Conservation (phyloP, 2,888 invertebrate genomes). For the Latrodectus hesperus region DNA sequence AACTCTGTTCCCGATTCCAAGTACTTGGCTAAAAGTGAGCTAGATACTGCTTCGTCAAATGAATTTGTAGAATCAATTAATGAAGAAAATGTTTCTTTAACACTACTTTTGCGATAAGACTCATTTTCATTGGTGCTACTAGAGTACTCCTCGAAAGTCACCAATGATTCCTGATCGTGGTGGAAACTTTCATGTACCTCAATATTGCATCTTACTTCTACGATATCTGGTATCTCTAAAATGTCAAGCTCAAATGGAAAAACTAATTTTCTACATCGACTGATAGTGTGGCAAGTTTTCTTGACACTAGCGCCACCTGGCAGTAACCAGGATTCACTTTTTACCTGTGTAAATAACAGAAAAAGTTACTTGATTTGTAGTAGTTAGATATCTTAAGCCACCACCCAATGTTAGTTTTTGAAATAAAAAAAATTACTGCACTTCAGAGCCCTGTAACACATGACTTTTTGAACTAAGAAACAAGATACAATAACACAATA, state of each 20-base stretch:
- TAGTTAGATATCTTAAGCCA: constrained; percentile 4
- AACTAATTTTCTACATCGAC: constrained; percentile 49
- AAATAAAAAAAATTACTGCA: background rate
- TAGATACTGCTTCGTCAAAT: background rate
- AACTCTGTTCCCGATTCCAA: constrained; percentile 18
- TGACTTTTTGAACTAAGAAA: too few relatives aligned
- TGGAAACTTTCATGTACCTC: constrained; percentile 58
- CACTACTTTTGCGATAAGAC: background rate
- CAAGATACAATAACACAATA: too few relatives aligned
- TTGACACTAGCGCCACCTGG: constrained; percentile 55
- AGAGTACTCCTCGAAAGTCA: background rate
- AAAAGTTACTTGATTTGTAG: constrained; percentile 2
- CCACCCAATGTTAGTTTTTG: constrained; percentile 35
- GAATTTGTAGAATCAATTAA: background rate
- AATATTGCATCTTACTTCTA: constrained; percentile 60
- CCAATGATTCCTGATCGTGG: background rate
- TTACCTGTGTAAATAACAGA: constrained; percentile 56
- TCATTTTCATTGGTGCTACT: constrained; percentile 2
- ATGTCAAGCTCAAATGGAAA: constrained; percentile 37
- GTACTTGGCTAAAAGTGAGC: background rate
- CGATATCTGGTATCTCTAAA: constrained; percentile 31
- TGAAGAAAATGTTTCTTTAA: background rate
- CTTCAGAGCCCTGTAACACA: too few relatives aligned
- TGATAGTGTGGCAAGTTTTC: constrained; percentile 62
- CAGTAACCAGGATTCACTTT: constrained; percentile 56